These are phyloP conservation scores for Aythya fuligula DNA, from an alignment of 2,797 vertebrate species.

Conservation along the genomic window DNA sequence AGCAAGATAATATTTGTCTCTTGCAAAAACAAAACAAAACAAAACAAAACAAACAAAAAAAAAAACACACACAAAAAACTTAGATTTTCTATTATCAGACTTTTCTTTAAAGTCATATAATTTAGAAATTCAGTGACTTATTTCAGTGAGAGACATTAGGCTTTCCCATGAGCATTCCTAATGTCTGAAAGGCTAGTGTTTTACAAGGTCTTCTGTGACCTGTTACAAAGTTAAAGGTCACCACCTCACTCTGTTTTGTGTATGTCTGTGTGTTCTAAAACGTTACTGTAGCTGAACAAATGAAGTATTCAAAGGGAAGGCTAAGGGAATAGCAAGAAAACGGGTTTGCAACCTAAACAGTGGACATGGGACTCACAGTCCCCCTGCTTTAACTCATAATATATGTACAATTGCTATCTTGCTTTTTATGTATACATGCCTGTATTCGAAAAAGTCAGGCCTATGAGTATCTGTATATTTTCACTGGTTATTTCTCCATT, in stretches of 20 bases:
- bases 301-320: background rate
- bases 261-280: background rate
- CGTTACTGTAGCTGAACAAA: background rate
- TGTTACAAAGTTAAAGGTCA: background rate
- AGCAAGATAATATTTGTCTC: background rate
- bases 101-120: background rate
- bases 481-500: background rate
- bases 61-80: background rate
- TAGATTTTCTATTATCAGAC: background rate
- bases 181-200: background rate
- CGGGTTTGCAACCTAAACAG: background rate
- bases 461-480: background rate
- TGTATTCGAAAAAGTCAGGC: background rate
- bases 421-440: background rate
- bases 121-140: background rate
- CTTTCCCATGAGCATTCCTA: background rate
- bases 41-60: background rate
- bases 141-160: background rate
- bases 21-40: background rate
- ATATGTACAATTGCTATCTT: background rate
- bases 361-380: background rate
- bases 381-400: background rate
- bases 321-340: background rate
- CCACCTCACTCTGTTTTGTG: background rate
- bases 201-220: background rate